phyloP scores from a whole-genome alignment of 2,888 invertebrate species.

The Megastigmus dorsalis region DNA sequence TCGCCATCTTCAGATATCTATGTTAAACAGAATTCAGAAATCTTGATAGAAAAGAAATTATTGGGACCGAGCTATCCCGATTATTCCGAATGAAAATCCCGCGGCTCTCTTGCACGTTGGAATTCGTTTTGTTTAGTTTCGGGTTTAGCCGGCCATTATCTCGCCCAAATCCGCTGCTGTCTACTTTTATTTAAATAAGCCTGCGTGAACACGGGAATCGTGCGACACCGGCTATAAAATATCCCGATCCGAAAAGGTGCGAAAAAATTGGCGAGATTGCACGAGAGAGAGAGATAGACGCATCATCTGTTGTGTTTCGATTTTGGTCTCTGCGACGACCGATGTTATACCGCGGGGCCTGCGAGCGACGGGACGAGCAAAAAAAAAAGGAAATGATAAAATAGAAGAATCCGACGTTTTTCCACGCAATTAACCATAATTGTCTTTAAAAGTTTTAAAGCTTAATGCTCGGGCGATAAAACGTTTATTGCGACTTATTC shows the following conservation, averaged over 20 bases:
- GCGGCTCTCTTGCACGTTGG: too few species aligned
- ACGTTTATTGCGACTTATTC: slow-evolving; percentile 45
- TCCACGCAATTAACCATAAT: slow-evolving; percentile 42
- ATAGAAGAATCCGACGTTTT: slow-evolving; percentile 14
- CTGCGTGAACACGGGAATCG: slow-evolving; percentile 34
- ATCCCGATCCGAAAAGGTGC: slow-evolving; percentile 34
- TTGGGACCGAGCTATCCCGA: slow-evolving; percentile 3
- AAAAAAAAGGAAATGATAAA: slow-evolving; percentile 25
- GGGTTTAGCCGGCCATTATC: slow-evolving; percentile 33
- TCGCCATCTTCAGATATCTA: too few species aligned
- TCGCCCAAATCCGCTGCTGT: slow-evolving; percentile 8
- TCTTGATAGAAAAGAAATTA: slow-evolving; percentile 52
- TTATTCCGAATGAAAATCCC: slow-evolving; percentile 46
- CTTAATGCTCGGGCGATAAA: slow-evolving; percentile 42
- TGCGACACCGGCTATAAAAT: slow-evolving; percentile 31
- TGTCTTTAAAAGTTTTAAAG: slow-evolving; percentile 40
- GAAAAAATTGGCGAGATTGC: slow-evolving; percentile 55
- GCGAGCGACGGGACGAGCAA: neutral
- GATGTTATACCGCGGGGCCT: too few species aligned
- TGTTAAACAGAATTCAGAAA: slow-evolving; percentile 27
- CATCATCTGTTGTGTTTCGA: neutral
- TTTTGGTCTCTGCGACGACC: too few species aligned
- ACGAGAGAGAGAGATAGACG: too few species aligned
- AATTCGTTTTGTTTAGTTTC: slow-evolving; percentile 29
- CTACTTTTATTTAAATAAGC: slow-evolving; percentile 53